Conservation (phyloP, 2,888 invertebrate species). For the Clistopyga incitator region DNA sequence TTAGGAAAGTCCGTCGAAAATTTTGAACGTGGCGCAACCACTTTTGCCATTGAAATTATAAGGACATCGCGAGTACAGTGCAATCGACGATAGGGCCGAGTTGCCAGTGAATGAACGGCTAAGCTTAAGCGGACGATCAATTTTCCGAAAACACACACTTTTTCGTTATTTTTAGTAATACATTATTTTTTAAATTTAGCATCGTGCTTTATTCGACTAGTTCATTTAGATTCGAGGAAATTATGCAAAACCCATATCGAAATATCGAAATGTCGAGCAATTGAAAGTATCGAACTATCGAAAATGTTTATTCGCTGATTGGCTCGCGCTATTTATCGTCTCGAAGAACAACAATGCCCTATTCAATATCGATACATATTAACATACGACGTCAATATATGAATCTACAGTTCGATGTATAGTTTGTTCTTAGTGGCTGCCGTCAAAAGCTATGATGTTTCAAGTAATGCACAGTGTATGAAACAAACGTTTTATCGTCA, state of each 20-base stretch:
- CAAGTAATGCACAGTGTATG: slow-evolving; percentile 23
- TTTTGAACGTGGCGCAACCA: slow-evolving; percentile 20
- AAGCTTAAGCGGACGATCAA: slow-evolving; percentile 1
- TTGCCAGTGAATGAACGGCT: slow-evolving; percentile 2
- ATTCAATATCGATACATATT: slow-evolving; percentile 23
- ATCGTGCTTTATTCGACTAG: background rate
- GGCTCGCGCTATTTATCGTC: slow-evolving; percentile 29
- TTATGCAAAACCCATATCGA: background rate
- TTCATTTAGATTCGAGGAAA: background rate
- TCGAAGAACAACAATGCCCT: slow-evolving; percentile 29
- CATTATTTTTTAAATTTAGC: background rate
- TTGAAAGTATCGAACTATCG: slow-evolving; percentile 3
- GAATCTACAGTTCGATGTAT: slow-evolving; percentile 61
- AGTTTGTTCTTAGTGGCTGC: slow-evolving; percentile 30
- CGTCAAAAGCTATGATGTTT: slow-evolving; percentile 27
- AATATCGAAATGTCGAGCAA: slow-evolving; percentile 1
- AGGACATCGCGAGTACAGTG: slow-evolving; percentile 37
- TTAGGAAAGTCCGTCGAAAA: slow-evolving; percentile 38
- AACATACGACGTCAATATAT: slow-evolving; percentile 22
- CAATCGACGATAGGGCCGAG: background rate
- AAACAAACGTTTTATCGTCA: slow-evolving; percentile 23
- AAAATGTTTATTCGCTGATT: slow-evolving; percentile 15
- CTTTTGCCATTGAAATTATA: slow-evolving; percentile 15
- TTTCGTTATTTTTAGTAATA: background rate
- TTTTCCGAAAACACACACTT: background rate